Conservation (phyloP, 2,888 invertebrate genomes). For the Heteropelma amictum region DNA sequence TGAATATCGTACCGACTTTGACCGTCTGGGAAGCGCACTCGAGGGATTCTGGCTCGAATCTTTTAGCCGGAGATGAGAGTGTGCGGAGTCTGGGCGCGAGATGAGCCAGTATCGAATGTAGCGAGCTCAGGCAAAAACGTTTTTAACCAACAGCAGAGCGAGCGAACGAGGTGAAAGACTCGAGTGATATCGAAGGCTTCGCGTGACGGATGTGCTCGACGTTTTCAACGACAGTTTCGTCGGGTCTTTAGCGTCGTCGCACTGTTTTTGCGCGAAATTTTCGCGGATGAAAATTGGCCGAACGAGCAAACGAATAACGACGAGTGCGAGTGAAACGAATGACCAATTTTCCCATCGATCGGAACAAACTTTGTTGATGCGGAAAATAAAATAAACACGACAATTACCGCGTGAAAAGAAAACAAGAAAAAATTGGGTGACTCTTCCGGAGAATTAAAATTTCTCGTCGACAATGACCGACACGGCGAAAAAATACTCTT, state of each 20-base stretch:
- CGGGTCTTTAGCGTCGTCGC: neutral
- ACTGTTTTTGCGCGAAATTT: slow-evolving; percentile 12
- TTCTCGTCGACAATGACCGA: slow-evolving; percentile 71
- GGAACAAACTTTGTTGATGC: too few species aligned
- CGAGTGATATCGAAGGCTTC: slow-evolving; percentile 35
- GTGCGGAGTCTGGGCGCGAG: slow-evolving; percentile 31
- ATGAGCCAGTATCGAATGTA: slow-evolving; percentile 61
- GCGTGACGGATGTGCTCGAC: slow-evolving; percentile 17
- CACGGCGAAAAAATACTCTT: slow-evolving; percentile 80
- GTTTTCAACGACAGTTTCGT: slow-evolving; percentile 14
- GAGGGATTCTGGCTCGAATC: slow-evolving; percentile 56
- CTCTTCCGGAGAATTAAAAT: neutral
- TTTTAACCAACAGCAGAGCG: slow-evolving; percentile 18
- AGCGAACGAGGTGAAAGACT: slow-evolving; percentile 6
- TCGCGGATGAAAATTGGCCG: neutral
- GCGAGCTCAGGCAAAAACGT: slow-evolving; percentile 48
- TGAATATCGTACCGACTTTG: slow-evolving; percentile 31
- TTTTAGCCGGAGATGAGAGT: slow-evolving; percentile 37
- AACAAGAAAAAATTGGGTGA: neutral
- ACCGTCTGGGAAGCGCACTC: slow-evolving; percentile 42
- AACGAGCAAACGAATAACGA: neutral
- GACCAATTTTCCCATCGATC: too few species aligned
- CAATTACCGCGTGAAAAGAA: too few species aligned
- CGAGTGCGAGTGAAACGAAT: too few species aligned
- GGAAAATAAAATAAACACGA: neutral